These are phyloP conservation scores for Meloidogyne hapla DNA, from an alignment of 1,140 invertebrate genomes.

Conservation along the genomic window DNA sequence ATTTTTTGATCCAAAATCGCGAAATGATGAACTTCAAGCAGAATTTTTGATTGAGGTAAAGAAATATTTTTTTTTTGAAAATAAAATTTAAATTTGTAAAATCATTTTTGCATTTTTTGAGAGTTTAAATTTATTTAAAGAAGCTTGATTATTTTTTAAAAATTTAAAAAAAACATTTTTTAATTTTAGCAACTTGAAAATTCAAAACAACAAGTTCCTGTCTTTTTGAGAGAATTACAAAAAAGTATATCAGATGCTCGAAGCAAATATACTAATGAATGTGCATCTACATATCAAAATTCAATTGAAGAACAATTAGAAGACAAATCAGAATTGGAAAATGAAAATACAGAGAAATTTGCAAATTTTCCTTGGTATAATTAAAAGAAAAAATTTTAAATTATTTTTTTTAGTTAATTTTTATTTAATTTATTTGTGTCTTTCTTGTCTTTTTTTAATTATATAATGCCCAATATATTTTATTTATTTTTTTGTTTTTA, in stretches of 20 bases:
- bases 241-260: neutral
- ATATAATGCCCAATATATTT: too few relatives aligned
- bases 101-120: too few relatives aligned
- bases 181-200: neutral
- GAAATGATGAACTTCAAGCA: constrained; percentile 10
- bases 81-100: neutral
- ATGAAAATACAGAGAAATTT: neutral
- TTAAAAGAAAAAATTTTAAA: neutral
- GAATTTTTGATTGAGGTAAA: constrained; percentile 13
- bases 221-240: neutral
- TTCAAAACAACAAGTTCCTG: neutral
- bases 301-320: neutral
- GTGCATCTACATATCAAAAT: neutral
- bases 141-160: too few relatives aligned
- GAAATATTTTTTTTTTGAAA: neutral
- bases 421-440: neutral
- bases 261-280: neutral
- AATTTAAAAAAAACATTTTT: too few relatives aligned
- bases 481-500: too few relatives aligned
- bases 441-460: neutral
- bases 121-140: too few relatives aligned
- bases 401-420: neutral
- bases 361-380: neutral
- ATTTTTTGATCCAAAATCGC: constrained; percentile 72
- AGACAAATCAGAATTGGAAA: neutral